Percentiles rank a stretch among this genome's conserved stretches.
Evolutionary conservation across 30 jellyfish, hydroid and myxozoan genomes (phyloP).

Genomic region (Nemopilema nomurai): DNA sequence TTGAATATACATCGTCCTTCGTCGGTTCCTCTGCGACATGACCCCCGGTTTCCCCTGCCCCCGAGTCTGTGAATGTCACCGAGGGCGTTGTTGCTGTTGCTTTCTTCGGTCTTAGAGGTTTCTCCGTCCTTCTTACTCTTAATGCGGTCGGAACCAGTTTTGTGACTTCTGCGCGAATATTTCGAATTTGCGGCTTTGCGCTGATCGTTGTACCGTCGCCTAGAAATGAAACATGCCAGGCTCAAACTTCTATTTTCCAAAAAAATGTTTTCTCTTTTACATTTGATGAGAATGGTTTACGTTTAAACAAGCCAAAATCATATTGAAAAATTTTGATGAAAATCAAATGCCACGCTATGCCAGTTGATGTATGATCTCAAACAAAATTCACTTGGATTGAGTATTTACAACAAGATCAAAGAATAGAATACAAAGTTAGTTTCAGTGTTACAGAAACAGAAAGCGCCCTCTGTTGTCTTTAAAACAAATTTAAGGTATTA

Average conservation of each 20-base stretch:
- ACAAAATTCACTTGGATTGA: too few relatives aligned
- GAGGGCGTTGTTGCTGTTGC: neutral
- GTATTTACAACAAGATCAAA: too few relatives aligned
- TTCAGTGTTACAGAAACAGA: too few relatives aligned
- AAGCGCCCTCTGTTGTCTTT: too few relatives aligned
- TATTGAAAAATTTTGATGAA: neutral
- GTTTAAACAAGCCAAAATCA: neutral
- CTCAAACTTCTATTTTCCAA: neutral
- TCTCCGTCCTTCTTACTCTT: slow-evolving; percentile 76
- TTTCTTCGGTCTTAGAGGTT: slow-evolving; percentile 25
- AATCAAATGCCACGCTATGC: too few relatives aligned
- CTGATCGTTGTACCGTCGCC: slow-evolving; percentile 83
- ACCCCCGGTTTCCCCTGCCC: slow-evolving; percentile 3
- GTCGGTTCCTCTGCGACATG: slow-evolving; percentile 78
- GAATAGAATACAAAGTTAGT: too few relatives aligned
- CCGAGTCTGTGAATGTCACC: slow-evolving; percentile 1
- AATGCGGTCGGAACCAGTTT: slow-evolving; percentile 97
- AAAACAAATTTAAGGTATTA: too few relatives aligned
- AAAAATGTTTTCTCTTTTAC: too few relatives aligned
- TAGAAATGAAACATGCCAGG: neutral
- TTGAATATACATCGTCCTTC: slow-evolving; percentile 88
- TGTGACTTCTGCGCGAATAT: slow-evolving; percentile 98
- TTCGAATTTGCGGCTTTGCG: slow-evolving; percentile 96
- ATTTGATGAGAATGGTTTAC: neutral
- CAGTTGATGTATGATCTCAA: too few relatives aligned